These are phyloP conservation scores for Bombyx mori DNA, from an alignment of 1,140 invertebrate species.

Conservation along the genomic window ASM3026992v2 NC_085123.1:5533001-5533500, in stretches of 20 bases:
- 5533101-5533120: too few relatives aligned
- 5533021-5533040: too few relatives aligned
- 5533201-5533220: too few relatives aligned
- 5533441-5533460: neutral
- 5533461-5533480: neutral
- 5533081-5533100: too few relatives aligned
- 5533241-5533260: slow-evolving; percentile 13
- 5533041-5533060: too few relatives aligned
- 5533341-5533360: slow-evolving; percentile 14
- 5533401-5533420: neutral
- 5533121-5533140: too few relatives aligned
- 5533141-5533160: too few relatives aligned
- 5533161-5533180: too few relatives aligned
- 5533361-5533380: slow-evolving; percentile 3
- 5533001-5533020: too few relatives aligned
- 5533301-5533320: slow-evolving; percentile 36
- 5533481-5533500: neutral
- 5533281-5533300: slow-evolving; percentile 29
- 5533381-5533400: neutral
- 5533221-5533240: slow-evolving; percentile 7
- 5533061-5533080: too few relatives aligned
- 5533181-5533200: too few relatives aligned
- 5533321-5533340: slow-evolving; percentile 23
- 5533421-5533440: neutral
- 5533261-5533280: slow-evolving; percentile 48